Base-by-base conservation (phyloP, 2,113 vertebrate species). In the Garra rufa region DNA sequence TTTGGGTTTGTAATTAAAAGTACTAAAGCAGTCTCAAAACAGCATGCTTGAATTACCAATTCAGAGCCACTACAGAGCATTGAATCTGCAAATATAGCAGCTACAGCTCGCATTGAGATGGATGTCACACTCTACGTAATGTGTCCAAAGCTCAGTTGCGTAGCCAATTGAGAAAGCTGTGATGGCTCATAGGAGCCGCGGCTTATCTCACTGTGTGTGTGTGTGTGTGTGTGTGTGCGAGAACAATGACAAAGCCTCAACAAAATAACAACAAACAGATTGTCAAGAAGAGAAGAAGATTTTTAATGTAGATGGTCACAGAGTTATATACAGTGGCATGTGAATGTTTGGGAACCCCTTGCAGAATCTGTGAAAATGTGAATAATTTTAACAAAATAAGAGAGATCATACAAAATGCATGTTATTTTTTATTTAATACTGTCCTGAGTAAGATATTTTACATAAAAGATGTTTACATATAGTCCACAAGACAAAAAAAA, bases 121-220 rank as follows among this genome's bases (percentile, higher is more conserved):
- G 71, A 83, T 87, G 86, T 83, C 70, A 76, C 76, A 46, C 43
- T 83, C 65, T 59, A 75, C 75, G 78, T 85, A 82, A 83, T 59
- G 50, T 84, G 67, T 85, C 87, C 82, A 24, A 38, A 85, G 76
- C 77, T 84, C 34, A 52, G 63, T 38, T 78, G 84, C 75, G 14
- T 83, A 88, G 84, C 86, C 88, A 70, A 79, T 87, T 87, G 63
- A 74, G 87, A 81, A 87, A 85, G 89, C 92, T 86, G 85, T 87
- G 88, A 89, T 85, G 85, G 82, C 86, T 87, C 81, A 89, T 89
- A 83, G 85, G 84, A 83, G 86, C 69, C 44, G 65, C 59, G 82
- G 84, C 88, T 89, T 89, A 89, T 89, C 82, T 86, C 71, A 61
- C 74, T 52, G 73, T 87, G 61, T 79, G 81, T n/a, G n/a, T n/a